Evolutionary conservation across 2,113 vertebrate species (phyloP), one percentile per base, ranked within the genome.

Genomic region (Cheirogaleus medius): DNA sequence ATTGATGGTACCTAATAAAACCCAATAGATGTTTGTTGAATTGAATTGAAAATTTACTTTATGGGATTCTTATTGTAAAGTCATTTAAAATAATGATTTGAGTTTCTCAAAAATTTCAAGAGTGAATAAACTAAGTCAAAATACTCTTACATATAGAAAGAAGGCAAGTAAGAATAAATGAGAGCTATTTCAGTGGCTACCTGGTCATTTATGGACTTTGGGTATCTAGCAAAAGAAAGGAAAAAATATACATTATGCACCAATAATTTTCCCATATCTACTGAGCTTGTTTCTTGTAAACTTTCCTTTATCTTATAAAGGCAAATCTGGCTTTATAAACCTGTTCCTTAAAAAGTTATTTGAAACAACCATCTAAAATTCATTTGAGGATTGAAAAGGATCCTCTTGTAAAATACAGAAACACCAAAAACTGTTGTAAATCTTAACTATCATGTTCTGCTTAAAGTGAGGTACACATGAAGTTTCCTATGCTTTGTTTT

Each of bases 11-110:
- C 17, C 52, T 94, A 64, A 64, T 77, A 84, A 92, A 90, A 92
- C 37, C 42, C 78, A 71, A 8, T 47, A 77, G 66, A 10, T 58
- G 1, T 85, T 90, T 80, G 23, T 66, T 86, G 58, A 81, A 76
- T 81, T 80, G 64, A 91, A 44, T 23, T 81, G 85, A 94, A 92
- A 64, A 42, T 81, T 58, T 64, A 87, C 76, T 81, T 83, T 81
- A 71, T 93, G 71, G 23, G 29, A 89, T 90, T 97, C 37, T 94
- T 97, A 83, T 13, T 90, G 27, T 94, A 13, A 94, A 83, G 87
- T 76, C 34, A 87, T 58, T 87, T 92, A 82, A 77, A 95, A 91
- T 92, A 92, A 64, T 63, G 44, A 81, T 78, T 96, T 90, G 56
- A 69, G 69, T 74, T 90, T 97, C 87, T 94, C 66, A 93, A 63